Base-by-base conservation (phyloP, 2,888 invertebrate genomes). In the Amphimallon solstitiale region DNA sequence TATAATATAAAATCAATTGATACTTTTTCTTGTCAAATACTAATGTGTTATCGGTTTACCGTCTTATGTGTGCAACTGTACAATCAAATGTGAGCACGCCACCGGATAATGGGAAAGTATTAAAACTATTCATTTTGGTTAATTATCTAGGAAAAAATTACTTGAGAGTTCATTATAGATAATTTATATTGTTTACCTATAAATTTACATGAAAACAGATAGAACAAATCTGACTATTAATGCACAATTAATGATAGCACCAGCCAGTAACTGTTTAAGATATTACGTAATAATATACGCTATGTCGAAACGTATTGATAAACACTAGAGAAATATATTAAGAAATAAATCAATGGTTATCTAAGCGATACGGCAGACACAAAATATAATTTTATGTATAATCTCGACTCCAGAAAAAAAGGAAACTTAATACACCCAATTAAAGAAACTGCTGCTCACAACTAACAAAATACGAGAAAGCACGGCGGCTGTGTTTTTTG, bases 291-390 rank as follows among this genome's bases (percentile, higher is more conserved):
- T 29, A 29, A 49, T 12, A 29, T 29, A 29, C 21, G 34, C n/a
- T 34, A 51, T 63, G 48, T 63, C 51, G 63, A 63, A 63, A 63
- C 51, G 51, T n/a, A 34, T 51, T 51, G 63, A 63, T 63, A 63
- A 63, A 48, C 21, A 29, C 12, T 23, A 21, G 40, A 49, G 37
- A 49, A 51, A 51, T 46, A 51, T 63, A 63, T 63, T 63, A 37
- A 63, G 48, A 63, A 63, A 63, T 63, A 63, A 63, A 63, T 63
- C 63, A 51, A 52, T 38, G 63, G 40, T 63, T 63, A 63, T 51
- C 63, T 51, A 15, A 63, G 37, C 51, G 63, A 51, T 51, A 63
- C 49, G 40, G 6, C n/a, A 63, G 63, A 51, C 40, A 37, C 40
- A 63, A 51, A 63, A 38, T 63, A 51, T 38, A 40, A 63, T 37